Evolutionary conservation across 2,888 invertebrate species (phyloP).

Genomic region (Meganola albula): DNA sequence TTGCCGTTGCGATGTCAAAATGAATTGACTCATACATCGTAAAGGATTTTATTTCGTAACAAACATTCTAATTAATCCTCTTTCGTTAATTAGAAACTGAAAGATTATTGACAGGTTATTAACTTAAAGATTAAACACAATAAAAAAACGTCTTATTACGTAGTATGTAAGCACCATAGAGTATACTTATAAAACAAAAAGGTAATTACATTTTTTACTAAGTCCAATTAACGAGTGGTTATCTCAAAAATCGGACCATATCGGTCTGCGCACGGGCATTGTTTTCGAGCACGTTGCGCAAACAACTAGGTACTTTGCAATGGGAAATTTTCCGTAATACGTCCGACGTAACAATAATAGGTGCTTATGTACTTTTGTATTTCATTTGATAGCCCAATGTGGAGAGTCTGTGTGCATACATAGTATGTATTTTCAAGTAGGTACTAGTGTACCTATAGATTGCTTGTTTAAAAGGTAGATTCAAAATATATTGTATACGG

Average conservation of each 20-base stretch:
- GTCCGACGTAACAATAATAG: slow-evolving; percentile 26
- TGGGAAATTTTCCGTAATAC: slow-evolving; percentile 22
- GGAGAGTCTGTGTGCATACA: too few species aligned
- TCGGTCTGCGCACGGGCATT: slow-evolving; percentile 22
- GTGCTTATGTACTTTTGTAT: slow-evolving; percentile 21
- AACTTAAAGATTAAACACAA: not conserved
- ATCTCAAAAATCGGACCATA: slow-evolving; percentile 13
- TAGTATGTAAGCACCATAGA: too few species aligned
- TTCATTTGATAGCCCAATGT: slow-evolving; percentile 18
- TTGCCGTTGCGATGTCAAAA: too few species aligned
- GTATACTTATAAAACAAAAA: slow-evolving; percentile 6
- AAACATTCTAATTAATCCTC: not conserved
- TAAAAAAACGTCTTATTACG: not conserved
- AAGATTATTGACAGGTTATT: not conserved
- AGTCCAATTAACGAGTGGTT: slow-evolving; percentile 13
- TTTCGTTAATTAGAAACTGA: not conserved
- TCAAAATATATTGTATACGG: too few species aligned
- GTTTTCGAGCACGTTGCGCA: slow-evolving; percentile 18
- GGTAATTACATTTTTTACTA: slow-evolving; percentile 8
- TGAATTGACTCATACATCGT: too few species aligned
- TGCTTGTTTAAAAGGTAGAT: too few species aligned
- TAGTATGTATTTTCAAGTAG: too few species aligned
- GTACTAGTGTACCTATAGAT: too few species aligned
- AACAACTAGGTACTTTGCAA: slow-evolving; percentile 17
- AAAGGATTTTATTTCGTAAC: too few species aligned